Evolutionary conservation across 1,140 invertebrate genomes (phyloP).

Genomic region (Diorhabda sublineata): DNA sequence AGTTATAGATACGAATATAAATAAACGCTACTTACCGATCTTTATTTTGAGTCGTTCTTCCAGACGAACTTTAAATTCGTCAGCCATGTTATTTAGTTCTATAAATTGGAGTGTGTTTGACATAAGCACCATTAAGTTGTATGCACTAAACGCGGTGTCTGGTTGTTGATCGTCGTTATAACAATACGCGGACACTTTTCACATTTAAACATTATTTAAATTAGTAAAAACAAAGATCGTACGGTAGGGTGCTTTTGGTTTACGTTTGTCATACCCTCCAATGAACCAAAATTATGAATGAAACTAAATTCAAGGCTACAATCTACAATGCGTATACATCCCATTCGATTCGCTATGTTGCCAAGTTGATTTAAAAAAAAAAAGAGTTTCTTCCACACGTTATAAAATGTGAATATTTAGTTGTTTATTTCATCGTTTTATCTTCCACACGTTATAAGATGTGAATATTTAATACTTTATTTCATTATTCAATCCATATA

Average conservation of each 20-base stretch:
- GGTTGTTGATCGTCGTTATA: neutral
- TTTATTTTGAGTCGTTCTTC: constrained; percentile 83
- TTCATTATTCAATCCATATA: neutral
- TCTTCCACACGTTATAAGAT: neutral
- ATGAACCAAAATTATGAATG: constrained; percentile 16
- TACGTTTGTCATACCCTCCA: constrained; percentile 9
- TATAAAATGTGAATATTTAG: neutral
- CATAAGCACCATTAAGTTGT: constrained; percentile 14
- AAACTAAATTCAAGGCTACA: constrained; percentile 18
- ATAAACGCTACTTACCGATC: constrained; percentile 64
- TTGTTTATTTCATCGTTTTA: neutral
- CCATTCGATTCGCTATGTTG: neutral
- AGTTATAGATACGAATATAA: neutral
- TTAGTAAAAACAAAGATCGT: constrained; percentile 1
- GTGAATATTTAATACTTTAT: neutral
- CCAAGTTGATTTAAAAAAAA: neutral
- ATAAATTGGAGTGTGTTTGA: constrained; percentile 30
- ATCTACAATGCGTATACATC: constrained; percentile 19
- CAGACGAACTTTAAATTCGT: constrained; percentile 77
- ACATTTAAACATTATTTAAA: neutral
- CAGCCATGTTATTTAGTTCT: constrained; percentile 76
- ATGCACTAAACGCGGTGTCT: neutral
- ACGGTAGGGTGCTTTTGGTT: constrained; percentile 13
- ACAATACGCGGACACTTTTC: neutral
- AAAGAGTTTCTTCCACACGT: neutral